Conservation (phyloP, 2,888 invertebrate species). For the Salpingus planirostris region DNA sequence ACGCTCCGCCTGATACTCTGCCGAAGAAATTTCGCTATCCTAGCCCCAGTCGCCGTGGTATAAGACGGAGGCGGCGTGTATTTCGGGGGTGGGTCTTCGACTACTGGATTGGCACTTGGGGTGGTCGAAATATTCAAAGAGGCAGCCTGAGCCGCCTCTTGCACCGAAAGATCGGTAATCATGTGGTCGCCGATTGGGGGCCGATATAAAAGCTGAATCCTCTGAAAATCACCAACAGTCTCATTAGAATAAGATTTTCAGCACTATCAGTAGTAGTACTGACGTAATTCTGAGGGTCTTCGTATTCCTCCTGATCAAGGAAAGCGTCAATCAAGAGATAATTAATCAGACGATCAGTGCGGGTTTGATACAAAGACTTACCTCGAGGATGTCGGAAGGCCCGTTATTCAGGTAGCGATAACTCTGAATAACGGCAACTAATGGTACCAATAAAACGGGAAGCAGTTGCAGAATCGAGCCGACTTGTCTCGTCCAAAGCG, state of each 20-base stretch:
- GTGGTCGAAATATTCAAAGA: constrained; percentile 20
- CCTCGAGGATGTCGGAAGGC: constrained; percentile 80
- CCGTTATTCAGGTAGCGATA: constrained; percentile 72
- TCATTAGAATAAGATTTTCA: not conserved
- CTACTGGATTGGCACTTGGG: constrained; percentile 30
- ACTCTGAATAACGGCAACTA: constrained; percentile 62
- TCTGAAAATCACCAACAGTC: constrained; percentile 47
- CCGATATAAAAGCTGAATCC: constrained; percentile 75
- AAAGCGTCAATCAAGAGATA: constrained; percentile 4
- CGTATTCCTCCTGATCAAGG: constrained; percentile 20
- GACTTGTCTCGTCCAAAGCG: constrained; percentile 68
- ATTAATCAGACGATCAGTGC: not conserved
- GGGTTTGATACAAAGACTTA: constrained; percentile 41
- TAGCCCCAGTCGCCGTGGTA: constrained; percentile 82
- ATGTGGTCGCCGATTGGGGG: constrained; percentile 52
- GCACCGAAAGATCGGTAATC: constrained; percentile 39
- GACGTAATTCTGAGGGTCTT: constrained; percentile 22
- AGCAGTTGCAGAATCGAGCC: constrained; percentile 70
- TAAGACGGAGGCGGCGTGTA: constrained; percentile 91
- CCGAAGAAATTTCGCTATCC: constrained; percentile 64
- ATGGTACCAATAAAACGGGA: constrained; percentile 64
- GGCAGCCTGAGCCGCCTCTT: constrained; percentile 29
- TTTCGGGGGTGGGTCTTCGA: constrained; percentile 79
- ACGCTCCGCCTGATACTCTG: constrained; percentile 74
- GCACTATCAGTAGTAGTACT: constrained; percentile 14